Base-by-base conservation (phyloP, 2,888 invertebrate genomes). In the Drosophila fungiperda region DNA sequence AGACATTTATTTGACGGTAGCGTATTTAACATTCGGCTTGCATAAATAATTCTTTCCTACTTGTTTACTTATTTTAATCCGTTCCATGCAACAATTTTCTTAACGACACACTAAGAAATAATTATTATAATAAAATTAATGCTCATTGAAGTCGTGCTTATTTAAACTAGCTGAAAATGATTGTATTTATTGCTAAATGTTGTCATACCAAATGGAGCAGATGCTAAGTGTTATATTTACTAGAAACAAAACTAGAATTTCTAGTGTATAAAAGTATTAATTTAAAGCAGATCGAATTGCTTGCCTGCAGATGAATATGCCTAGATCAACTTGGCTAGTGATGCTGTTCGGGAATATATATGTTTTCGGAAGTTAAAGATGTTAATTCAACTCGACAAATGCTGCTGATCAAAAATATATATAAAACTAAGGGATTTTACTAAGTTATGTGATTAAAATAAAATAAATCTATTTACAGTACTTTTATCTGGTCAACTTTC, bases 51-150 rank as follows among this genome's bases (percentile, higher is more conserved):
- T 17, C 0, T 20, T 20, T 45, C 42, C 6, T 20, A 20, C 42
- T 20, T 20, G 45, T 45, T 45, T 15, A 8, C 1, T 64, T 5
- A 15, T 29, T 49, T 36, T 17, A 23, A 53, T 50, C 9, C 17
- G 17, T 73, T 62, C 35, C 64, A 57, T 52, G 35, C 38, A 57
- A 53, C 57, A 48, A 20, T 60, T 57, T 67, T 68, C 50, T n/a
- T 76, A 62, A 75, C 50, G 35, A 58, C 71, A 54, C 58, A 57
- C 49, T 40, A 52, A 38, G 49, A 36, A 42, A 58, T 42, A 20
- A 42, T 20, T 20, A 38, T 26, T 20, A 42, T 61, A 76, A 64
- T 38, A 26, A 52, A 64, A 36, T 60, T 36, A 53, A 63, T 52
- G 63, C 49, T 74, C 32, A 48, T 35, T 50, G 29, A 35, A 36